Conservation (phyloP, 2,797 vertebrate species). For the Neosilurus hyrtlii region DNA sequence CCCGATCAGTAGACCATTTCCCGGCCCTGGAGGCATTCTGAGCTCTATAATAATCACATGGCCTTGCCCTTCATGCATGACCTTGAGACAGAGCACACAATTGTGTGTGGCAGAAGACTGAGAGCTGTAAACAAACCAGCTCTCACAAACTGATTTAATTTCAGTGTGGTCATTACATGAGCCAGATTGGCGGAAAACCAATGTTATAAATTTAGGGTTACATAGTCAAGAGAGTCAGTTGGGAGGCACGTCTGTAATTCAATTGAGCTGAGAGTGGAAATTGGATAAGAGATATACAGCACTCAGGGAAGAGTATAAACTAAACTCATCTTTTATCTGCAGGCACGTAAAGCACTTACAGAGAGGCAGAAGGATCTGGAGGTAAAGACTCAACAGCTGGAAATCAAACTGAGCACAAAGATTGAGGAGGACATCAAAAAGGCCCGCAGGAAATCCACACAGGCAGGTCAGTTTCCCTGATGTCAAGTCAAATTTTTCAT, state of each 20-base stretch:
- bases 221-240: slow-evolving; percentile 16
- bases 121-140: slow-evolving; percentile 29
- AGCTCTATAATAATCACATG: slow-evolving; percentile 52
- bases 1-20: slow-evolving; percentile 49
- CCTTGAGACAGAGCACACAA: slow-evolving; percentile 42
- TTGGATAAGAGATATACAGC: not conserved
- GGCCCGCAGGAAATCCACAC: slow-evolving; percentile 94
- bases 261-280: not conserved
- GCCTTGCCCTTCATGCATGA: slow-evolving; percentile 49
- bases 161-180: slow-evolving; percentile 18
- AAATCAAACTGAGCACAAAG: slow-evolving; percentile 94
- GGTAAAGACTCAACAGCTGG: slow-evolving; percentile 92
- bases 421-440: slow-evolving; percentile 98
- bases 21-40: slow-evolving; percentile 47
- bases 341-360: slow-evolving; percentile 90
- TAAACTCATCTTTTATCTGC: not conserved
- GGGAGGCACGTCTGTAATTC: not conserved
- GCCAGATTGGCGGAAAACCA: slow-evolving; percentile 4
- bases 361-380: slow-evolving; percentile 97
- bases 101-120: slow-evolving; percentile 1
- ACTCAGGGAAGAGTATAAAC: not conserved
- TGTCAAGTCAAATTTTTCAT: not conserved
- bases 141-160: slow-evolving; percentile 28
- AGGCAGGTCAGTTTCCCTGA: slow-evolving; percentile 82
- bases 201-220: not conserved